Percentiles rank a stretch among this genome's conserved stretches.
Conservation (phyloP, 2,113 vertebrate species). For the Rhea pennata region DNA sequence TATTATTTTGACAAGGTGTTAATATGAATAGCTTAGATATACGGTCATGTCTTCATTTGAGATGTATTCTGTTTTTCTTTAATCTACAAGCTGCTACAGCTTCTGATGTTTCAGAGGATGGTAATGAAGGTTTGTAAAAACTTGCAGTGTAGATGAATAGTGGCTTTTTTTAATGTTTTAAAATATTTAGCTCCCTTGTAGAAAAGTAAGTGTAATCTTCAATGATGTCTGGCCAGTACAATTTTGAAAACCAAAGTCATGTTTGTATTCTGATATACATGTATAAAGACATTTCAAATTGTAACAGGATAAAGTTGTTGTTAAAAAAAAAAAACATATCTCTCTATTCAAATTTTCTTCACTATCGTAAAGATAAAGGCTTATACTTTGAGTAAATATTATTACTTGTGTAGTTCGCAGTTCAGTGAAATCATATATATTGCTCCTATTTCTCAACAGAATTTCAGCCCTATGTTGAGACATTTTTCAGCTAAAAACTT, state of each 20-base stretch:
- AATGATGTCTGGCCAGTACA: background rate
- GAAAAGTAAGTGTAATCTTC: slow-evolving; percentile 57
- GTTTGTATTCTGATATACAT: background rate
- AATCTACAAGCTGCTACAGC: slow-evolving; percentile 57
- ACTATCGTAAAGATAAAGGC: background rate
- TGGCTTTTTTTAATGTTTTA: background rate
- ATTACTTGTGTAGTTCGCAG: background rate
- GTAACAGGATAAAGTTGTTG: background rate
- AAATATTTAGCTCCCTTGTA: background rate
- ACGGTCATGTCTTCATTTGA: slow-evolving; percentile 16
- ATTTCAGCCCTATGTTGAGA: background rate
- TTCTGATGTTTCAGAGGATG: slow-evolving; percentile 66
- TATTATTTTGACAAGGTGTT: background rate
- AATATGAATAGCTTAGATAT: background rate
- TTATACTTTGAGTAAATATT: background rate
- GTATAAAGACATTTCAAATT: background rate
- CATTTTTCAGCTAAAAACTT: background rate
- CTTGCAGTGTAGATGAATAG: slow-evolving; percentile 28
- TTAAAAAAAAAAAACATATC: background rate
- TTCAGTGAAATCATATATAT: background rate
- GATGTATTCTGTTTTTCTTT: slow-evolving; percentile 67
- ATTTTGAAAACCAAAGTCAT: background rate
- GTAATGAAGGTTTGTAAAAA: slow-evolving; percentile 65
- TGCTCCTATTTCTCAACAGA: background rate
- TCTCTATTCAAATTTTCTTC: background rate